A percentile compares a stretch with the other conserved stretches of the same genome.
Conservation (phyloP, 2,797 vertebrate genomes). For the Anisognathus igniventris region DNA sequence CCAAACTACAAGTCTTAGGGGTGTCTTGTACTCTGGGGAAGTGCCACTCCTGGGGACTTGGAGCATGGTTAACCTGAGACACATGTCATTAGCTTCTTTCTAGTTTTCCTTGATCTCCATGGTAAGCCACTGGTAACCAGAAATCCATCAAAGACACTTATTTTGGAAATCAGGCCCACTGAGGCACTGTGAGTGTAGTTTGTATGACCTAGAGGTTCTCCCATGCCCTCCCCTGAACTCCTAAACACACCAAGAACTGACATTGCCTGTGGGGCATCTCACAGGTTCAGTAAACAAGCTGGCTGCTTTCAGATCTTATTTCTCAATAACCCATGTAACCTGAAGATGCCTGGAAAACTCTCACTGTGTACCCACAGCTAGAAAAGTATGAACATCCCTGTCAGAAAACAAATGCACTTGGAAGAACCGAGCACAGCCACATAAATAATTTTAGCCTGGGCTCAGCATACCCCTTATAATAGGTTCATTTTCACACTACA, state of each 20-base stretch:
- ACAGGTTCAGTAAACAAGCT: neutral
- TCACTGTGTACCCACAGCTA: neutral
- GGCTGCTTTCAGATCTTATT: neutral
- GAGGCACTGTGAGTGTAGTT: neutral
- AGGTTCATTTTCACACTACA: constrained; percentile 2
- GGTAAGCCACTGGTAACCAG: neutral
- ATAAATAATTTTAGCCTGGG: constrained; percentile 43
- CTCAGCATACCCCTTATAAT: neutral
- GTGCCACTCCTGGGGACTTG: rapidly evolving
- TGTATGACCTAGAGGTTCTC: neutral
- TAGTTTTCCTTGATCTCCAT: neutral
- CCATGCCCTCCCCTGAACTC: neutral
- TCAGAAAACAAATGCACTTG: neutral
- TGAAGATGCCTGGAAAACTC: neutral
- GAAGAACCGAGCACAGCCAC: neutral
- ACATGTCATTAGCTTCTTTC: neutral
- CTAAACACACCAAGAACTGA: neutral
- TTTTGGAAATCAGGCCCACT: neutral
- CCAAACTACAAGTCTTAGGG: neutral
- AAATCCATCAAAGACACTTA: neutral
- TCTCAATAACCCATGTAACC: neutral
- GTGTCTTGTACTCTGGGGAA: neutral
- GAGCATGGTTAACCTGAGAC: neutral
- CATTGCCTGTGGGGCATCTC: neutral
- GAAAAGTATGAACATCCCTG: neutral